Evolutionary conservation across 2,797 vertebrate species (phyloP).

Genomic region (Crenuchus spilurus): DNA sequence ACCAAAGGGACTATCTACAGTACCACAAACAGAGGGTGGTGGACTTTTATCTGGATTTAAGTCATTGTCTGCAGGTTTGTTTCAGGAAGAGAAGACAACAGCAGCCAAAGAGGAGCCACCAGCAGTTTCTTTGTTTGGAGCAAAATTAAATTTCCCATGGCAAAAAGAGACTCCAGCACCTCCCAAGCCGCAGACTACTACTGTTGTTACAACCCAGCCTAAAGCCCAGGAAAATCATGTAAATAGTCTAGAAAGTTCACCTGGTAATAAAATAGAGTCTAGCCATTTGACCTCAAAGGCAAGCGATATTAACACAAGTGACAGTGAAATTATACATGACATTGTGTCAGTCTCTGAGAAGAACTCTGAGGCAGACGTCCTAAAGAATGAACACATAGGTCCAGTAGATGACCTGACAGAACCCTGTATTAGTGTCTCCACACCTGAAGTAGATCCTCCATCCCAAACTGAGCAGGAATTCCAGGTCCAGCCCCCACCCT

Average conservation of each 20-base stretch:
- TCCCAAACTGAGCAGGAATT: constrained; percentile 69
- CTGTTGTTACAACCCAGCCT: constrained; percentile 69
- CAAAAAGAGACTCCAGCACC: constrained; percentile 72
- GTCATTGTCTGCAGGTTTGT: constrained; percentile 84
- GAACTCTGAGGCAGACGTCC: constrained; percentile 55
- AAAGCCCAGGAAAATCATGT: constrained; percentile 62
- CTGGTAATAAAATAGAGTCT: constrained; percentile 5
- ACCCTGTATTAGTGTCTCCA: constrained; percentile 69
- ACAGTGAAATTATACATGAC: constrained; percentile 27
- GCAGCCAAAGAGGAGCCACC: constrained; percentile 66
- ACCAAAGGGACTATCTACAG: constrained; percentile 65
- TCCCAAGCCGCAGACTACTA: constrained; percentile 63
- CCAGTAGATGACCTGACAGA: constrained; percentile 60
- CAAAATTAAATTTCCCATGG: constrained; percentile 84
- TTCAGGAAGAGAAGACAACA: constrained; percentile 82
- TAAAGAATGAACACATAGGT: constrained; percentile 68
- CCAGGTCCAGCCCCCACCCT: constrained; percentile 73
- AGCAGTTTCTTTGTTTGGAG: constrained; percentile 80
- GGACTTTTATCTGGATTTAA: constrained; percentile 86
- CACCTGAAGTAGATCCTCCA: constrained; percentile 75
- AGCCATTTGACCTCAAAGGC: constrained; percentile 36
- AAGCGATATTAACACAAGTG: constrained; percentile 51
- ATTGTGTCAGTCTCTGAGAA: constrained; percentile 19
- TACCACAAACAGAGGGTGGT: constrained; percentile 68
- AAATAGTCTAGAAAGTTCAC: constrained; percentile 14